phyloP scores from a whole-genome alignment of 1,140 invertebrate species.

The Meteorus sp. region DNA sequence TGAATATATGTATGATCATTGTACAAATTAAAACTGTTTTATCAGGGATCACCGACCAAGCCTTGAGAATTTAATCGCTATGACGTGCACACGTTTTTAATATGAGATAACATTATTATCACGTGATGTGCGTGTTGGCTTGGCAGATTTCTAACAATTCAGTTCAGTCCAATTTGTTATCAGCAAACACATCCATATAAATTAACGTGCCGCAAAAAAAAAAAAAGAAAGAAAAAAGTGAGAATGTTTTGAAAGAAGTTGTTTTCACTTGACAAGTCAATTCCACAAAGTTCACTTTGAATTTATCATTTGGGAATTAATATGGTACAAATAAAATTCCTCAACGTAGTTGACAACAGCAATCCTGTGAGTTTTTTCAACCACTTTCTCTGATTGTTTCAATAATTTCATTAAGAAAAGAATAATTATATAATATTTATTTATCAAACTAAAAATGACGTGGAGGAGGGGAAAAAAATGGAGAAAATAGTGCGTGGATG shows the following conservation, averaged over 20 bases:
- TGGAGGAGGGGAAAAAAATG: too few relatives aligned
- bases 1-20: neutral
- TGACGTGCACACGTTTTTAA: neutral
- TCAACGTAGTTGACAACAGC: conserved; percentile 43
- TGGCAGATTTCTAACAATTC: neutral
- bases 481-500: too few relatives aligned
- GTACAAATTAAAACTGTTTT: conserved; percentile 5
- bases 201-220: too few relatives aligned
- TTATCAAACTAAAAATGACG: too few relatives aligned
- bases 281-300: neutral
- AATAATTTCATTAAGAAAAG: too few relatives aligned
- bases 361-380: conserved; percentile 39
- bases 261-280: neutral
- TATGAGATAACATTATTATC: conserved; percentile 11
- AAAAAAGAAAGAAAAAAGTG: too few relatives aligned
- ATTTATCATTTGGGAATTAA: conserved; percentile 7
- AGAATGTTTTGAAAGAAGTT: neutral
- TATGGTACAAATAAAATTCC: conserved; percentile 49
- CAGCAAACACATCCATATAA: too few relatives aligned
- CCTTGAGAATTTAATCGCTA: conserved; percentile 21
- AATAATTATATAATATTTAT: neutral
- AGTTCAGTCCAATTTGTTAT: too few relatives aligned
- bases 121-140: conserved; percentile 14
- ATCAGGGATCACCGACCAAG: conserved; percentile 15
- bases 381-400: conserved; percentile 6